These are phyloP conservation scores for Austrolebias charrua DNA, from an alignment of 2,797 vertebrate genomes.

Conservation along the genomic window DNA sequence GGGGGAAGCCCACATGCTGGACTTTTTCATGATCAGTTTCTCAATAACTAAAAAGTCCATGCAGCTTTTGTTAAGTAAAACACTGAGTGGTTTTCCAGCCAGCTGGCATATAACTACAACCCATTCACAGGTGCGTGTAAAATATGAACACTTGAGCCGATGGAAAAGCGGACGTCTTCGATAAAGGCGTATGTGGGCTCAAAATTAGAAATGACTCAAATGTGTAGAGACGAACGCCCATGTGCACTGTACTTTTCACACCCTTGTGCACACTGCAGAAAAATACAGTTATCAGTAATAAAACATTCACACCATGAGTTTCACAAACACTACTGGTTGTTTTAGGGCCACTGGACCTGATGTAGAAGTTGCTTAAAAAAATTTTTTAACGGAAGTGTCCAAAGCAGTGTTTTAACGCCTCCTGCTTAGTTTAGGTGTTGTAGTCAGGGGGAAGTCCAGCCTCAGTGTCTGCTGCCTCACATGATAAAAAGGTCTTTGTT, in stretches of 20 bases:
- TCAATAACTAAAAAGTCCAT: constrained; percentile 42
- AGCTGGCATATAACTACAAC: neutral
- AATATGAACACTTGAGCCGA: neutral
- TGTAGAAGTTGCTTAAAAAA: neutral
- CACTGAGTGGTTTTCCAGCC: neutral
- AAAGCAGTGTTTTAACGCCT: neutral
- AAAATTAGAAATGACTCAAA: constrained; percentile 10
- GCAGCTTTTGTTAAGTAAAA: constrained; percentile 25
- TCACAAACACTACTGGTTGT: neutral
- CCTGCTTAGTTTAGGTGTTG: neutral
- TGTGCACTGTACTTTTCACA: constrained; percentile 25
- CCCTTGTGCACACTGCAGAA: neutral
- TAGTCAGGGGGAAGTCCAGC: neutral
- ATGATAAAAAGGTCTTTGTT: constrained; percentile 7
- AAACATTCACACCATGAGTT: constrained; percentile 1
- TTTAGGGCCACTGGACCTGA: neutral
- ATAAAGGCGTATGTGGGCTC: constrained; percentile 15
- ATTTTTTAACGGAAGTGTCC: neutral
- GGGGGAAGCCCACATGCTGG: constrained; percentile 33
- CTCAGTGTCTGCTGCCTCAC: neutral
- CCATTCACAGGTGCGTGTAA: neutral
- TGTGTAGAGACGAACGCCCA: constrained; percentile 13
- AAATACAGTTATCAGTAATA: constrained; percentile 19
- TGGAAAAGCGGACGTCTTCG: neutral
- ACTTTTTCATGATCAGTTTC: constrained; percentile 26